These are phyloP conservation scores for Danio aesculapii DNA, from an alignment of 2,797 vertebrate species.

Conservation along the genomic window DNA sequence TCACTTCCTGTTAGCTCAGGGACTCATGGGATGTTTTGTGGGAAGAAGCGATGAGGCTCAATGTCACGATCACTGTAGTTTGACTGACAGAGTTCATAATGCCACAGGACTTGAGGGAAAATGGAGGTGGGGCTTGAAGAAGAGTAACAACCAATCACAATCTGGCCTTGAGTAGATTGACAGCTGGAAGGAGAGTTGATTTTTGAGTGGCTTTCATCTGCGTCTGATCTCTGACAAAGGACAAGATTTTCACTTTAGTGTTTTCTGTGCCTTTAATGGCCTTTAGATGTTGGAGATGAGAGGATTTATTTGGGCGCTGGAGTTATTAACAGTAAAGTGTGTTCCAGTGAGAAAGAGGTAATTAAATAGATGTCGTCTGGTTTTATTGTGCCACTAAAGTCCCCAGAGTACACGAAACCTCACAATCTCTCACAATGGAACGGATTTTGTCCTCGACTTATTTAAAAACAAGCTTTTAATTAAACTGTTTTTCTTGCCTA, in stretches of 20 bases:
- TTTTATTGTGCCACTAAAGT: conserved; percentile 35
- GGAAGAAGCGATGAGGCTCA: not conserved
- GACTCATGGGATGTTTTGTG: not conserved
- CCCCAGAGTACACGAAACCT: conserved; percentile 27
- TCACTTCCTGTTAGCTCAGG: conserved; percentile 30
- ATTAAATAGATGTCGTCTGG: conserved; percentile 48
- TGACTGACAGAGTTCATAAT: conserved; percentile 17
- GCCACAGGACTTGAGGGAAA: not conserved
- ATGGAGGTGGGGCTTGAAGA: not conserved
- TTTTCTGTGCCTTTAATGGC: conserved; percentile 16
- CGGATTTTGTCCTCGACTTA: conserved; percentile 16
- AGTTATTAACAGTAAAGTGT: not conserved
- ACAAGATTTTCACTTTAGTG: not conserved
- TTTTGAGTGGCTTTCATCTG: not conserved
- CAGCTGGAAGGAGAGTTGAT: not conserved
- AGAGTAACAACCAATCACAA: not conserved
- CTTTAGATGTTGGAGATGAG: not conserved
- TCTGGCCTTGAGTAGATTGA: not conserved
- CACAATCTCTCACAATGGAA: conserved; percentile 40
- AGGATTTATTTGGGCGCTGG: not conserved
- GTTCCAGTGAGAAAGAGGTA: conserved; percentile 7
- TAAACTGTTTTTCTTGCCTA: conserved; percentile 46
- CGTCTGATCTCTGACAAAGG: not conserved
- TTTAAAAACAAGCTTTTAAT: conserved; percentile 49
- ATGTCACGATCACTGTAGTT: not conserved